These are phyloP conservation scores for Dreissena rostriformis DNA, from an alignment of 1,140 invertebrate species.

Conservation along the genomic window DNA sequence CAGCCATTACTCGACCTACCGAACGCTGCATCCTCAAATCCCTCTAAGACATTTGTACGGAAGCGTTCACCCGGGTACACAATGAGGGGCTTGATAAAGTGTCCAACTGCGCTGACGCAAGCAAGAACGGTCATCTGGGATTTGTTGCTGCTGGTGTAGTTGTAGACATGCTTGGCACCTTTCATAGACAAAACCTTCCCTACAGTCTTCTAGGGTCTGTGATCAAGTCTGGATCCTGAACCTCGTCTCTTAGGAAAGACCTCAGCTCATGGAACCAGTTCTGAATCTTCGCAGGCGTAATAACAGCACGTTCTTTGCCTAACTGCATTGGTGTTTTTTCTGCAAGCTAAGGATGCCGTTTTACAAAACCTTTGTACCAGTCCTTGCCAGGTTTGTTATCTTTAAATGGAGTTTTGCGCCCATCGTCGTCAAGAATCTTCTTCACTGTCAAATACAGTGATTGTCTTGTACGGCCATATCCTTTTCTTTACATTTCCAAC, in stretches of 20 bases:
- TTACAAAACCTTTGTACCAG: conserved; percentile 82
- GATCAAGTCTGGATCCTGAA: not conserved
- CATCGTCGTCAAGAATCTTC: conserved; percentile 36
- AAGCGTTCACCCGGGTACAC: too few species aligned
- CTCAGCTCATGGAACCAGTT: conserved; percentile 33
- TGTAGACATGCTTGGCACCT: conserved; percentile 12
- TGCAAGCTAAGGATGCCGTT: conserved; percentile 79
- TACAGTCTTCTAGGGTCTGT: not conserved
- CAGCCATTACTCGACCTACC: too few species aligned
- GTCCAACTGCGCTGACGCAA: not conserved
- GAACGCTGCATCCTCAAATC: conserved; percentile 20
- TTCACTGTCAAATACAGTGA: conserved; percentile 15
- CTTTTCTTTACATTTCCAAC: conserved; percentile 36
- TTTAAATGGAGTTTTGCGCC: conserved; percentile 24
- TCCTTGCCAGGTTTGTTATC: conserved; percentile 74
- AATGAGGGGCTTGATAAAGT: not conserved
- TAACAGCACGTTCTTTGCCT: too few species aligned
- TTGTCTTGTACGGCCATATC: conserved; percentile 37
- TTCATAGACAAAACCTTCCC: conserved; percentile 1
- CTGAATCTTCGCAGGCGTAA: conserved; percentile 40
- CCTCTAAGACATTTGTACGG: too few species aligned
- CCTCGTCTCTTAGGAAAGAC: not conserved
- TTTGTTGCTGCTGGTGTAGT: too few species aligned
- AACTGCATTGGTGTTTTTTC: too few species aligned
- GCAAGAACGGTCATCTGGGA: too few species aligned